Conservation (phyloP, 2,888 invertebrate species). For the Himalopsyche kuldschensis region DNA sequence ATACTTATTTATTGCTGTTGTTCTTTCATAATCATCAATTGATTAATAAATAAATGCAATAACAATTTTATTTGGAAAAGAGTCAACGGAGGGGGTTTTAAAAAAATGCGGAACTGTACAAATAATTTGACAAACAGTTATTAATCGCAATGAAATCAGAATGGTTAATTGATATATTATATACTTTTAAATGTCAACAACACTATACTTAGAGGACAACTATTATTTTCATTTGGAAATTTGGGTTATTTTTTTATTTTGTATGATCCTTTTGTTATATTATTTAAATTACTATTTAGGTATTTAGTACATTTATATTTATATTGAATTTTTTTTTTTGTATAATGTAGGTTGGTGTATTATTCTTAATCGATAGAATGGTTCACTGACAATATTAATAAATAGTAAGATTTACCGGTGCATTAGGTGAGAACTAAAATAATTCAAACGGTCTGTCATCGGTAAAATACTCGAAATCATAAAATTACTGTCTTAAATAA, state of each 20-base stretch:
- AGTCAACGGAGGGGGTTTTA: conserved; percentile 8
- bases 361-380: background rate
- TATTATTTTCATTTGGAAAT: conserved; percentile 14
- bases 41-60: background rate
- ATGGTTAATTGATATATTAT: conserved; percentile 21
- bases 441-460: background rate
- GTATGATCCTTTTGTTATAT: conserved; percentile 13
- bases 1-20: too few species aligned
- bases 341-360: conserved; percentile 16
- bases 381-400: background rate
- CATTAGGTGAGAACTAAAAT: background rate
- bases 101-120: conserved; percentile 10
- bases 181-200: conserved; percentile 34
- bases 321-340: conserved; percentile 19
- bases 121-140: background rate
- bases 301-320: conserved; percentile 5
- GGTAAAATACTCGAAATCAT: background rate
- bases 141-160: background rate
- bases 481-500: background rate
- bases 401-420: background rate
- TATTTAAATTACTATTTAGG: conserved; percentile 16
- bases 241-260: conserved; percentile 9
- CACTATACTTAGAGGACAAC: conserved; percentile 22
- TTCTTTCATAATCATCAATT: too few species aligned
- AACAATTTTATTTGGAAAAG: background rate